Base-by-base conservation (phyloP, 2,797 vertebrate genomes). In the Aldrovandia affinis region DNA sequence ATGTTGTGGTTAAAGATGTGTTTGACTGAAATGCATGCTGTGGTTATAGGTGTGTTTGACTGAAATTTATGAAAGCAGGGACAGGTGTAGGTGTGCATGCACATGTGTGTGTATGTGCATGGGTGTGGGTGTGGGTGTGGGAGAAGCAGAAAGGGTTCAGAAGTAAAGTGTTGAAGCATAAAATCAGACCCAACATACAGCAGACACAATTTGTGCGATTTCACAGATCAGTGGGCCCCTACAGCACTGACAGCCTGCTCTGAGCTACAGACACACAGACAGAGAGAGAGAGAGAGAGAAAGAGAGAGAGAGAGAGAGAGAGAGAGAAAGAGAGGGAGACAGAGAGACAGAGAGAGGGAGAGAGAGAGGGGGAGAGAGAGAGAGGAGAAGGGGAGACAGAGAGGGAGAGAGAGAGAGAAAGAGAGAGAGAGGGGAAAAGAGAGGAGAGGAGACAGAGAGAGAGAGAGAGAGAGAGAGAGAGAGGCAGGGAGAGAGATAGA, bases 171-270 rank as follows among this genome's bases (percentile, higher is more conserved):
- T 80, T 84, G 83, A 80, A 84, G 83, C 83, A 80, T 59, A 79
- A 84, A 84, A 84, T 84, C 39, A 30, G 77, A 80, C 83, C 59
- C 30, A 44, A 84, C 47, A 42, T 47, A 47, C 50, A 70, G 63
- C 83, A 65, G 83, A 39, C 15, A 30, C 83, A 84, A 84, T 84
- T 84, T 84, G 83, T 84, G 83, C 83, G 83, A 84, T 84, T 84
- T 84, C 77, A 84, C 83, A 84, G 83, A 78, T 84, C 77, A 79
- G 57, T 39, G 83, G 77, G 44, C 36, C 77, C 47, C 77, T 84
- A 79, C 83, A 68, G 61, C 61, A 14, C 77, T 84, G 83, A 84
- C 83, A 84, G 83, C 59, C 55, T 42, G 61, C 78, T 54, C 78
- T 68, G 33, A 70, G 47, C 5, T 4, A 12, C 4, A 52, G 50